Evolutionary conservation across 2,888 invertebrate genomes (phyloP).

Genomic region (Synanthedon vespiformis): DNA sequence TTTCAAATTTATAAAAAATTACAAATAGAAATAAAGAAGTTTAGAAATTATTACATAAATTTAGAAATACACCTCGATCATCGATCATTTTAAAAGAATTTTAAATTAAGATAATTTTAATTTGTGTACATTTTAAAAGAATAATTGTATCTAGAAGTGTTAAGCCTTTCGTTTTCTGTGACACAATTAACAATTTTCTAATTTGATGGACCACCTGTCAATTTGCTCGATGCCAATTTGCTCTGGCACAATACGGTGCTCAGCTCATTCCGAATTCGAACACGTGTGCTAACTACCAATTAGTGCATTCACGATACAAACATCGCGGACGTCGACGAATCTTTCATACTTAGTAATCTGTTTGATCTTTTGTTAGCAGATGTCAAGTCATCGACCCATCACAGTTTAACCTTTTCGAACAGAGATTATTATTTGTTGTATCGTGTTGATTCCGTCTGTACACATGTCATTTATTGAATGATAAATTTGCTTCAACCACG

Average conservation of each 20-base stretch:
- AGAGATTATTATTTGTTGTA: not conserved
- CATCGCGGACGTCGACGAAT: slow-evolving; percentile 8
- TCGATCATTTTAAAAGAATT: no score
- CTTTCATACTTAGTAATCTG: slow-evolving; percentile 18
- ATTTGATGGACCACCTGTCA: slow-evolving; percentile 18
- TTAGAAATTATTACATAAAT: no score
- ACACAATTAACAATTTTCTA: not conserved
- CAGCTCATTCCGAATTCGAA: slow-evolving; percentile 15
- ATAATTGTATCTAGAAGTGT: no score
- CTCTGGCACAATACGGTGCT: slow-evolving; percentile 19
- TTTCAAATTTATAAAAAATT: no score
- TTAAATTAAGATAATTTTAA: no score
- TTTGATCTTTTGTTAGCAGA: slow-evolving; percentile 16
- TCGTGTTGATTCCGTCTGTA: not conserved
- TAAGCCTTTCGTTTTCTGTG: slow-evolving; percentile 1
- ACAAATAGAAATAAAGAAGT: no score
- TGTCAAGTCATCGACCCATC: slow-evolving; percentile 13
- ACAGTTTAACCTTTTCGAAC: not conserved
- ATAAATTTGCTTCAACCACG: no score
- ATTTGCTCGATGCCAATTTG: slow-evolving; percentile 24
- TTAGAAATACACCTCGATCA: no score
- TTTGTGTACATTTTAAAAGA: no score
- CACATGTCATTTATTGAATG: not conserved
- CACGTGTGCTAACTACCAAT: slow-evolving; percentile 23
- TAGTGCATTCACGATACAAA: not conserved